Conservation (phyloP, 2,797 vertebrate species). For the Pipistrellus nathusii region DNA sequence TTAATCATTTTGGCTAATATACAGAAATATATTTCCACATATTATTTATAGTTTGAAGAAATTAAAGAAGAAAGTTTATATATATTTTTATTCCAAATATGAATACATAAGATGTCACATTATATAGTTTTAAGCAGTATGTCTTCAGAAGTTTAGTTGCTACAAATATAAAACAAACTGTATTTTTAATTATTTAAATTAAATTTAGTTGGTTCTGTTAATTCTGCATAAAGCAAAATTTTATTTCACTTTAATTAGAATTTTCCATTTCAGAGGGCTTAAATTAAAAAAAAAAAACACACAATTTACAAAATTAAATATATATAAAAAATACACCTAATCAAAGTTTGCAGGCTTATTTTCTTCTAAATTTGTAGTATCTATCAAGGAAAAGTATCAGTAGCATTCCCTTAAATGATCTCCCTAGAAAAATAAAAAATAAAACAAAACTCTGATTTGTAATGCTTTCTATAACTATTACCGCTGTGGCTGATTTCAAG, state of each 20-base stretch:
- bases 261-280: background rate
- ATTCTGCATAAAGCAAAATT: background rate
- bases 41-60: background rate
- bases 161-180: background rate
- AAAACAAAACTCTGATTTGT: background rate
- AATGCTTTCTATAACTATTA: background rate
- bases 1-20: background rate
- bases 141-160: background rate
- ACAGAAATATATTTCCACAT: background rate
- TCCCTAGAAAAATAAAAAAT: background rate
- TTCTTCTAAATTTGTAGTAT: background rate
- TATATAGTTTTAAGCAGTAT: background rate
- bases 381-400: background rate
- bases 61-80: background rate
- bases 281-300: background rate
- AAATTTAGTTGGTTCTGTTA: background rate
- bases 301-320: background rate
- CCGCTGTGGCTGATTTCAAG: background rate
- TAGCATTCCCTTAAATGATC: background rate
- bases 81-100: background rate
- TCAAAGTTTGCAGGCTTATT: background rate
- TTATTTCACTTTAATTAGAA: background rate
- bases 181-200: background rate
- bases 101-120: background rate
- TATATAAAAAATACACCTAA: background rate